Evolutionary conservation across 1,140 invertebrate species (phyloP), one percentile per base, ranked within the genome.

Genomic region (Drosophila prosaltans): DNA sequence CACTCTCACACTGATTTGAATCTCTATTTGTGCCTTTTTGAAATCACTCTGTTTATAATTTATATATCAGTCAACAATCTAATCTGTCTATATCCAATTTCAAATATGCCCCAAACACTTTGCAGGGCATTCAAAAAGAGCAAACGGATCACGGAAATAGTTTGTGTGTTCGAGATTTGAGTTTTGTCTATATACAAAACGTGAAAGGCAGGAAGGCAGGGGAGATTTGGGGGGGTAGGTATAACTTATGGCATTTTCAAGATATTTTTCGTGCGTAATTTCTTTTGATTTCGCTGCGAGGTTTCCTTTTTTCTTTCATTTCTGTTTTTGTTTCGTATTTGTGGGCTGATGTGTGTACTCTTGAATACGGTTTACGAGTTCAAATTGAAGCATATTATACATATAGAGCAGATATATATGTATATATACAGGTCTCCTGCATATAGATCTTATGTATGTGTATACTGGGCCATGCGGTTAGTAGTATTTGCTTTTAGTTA

Each of bases 201-300:
- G 36, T 43, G 63, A 65, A 51, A 28, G 65, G 54, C 24, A 10
- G 45, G 9, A 8, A 3, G 45, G 2, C 2, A 8, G 65, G 41
- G 16, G 40, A 65, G 61, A 58, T 21, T 70, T 63, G 63, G 63
- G 54, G 65, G 28, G 63, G 30, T 36, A 21, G 61, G 64, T 67
- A 70, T 65, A 88, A 81, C 84, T 89, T 89, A 90, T 89, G 81
- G 84, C 85, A 89, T 89, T 89, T 89, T 89, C 85, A 65, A 89
- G 80, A 84, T 84, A 84, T 83, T 88, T 88, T 84, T 84, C 81
- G 84, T 89, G 84, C 80, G 84, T 88, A 89, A 88, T 89, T 89
- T 86, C 83, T 69, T 86, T 86, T 74, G 78, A 76, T 75, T 78
- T 58, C 72, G 43, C 69, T 62, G 57, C 59, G 41, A 39, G 43